These are phyloP conservation scores for Drosophila sordidula DNA, from an alignment of 2,888 invertebrate species.

Conservation along the genomic window DNA sequence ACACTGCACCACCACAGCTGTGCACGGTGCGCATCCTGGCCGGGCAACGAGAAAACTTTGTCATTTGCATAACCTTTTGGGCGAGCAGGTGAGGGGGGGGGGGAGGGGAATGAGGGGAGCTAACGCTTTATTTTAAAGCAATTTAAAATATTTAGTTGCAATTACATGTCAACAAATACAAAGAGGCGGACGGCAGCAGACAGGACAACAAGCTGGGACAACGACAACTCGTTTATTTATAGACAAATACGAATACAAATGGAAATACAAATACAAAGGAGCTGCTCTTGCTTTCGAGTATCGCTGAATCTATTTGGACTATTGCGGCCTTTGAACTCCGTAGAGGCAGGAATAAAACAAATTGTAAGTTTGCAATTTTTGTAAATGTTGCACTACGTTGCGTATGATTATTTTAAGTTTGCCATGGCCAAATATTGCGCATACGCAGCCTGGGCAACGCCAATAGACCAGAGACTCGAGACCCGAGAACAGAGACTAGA, in stretches of 20 bases:
- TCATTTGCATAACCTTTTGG: slow-evolving; percentile 79
- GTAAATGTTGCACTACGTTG: slow-evolving; percentile 60
- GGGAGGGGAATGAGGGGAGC: neutral
- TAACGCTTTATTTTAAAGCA: slow-evolving; percentile 79
- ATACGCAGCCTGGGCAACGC: slow-evolving; percentile 46
- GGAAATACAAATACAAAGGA: slow-evolving; percentile 45
- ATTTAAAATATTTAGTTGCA: slow-evolving; percentile 82
- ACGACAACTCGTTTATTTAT: slow-evolving; percentile 67
- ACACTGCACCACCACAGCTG: slow-evolving; percentile 12
- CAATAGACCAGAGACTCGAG: slow-evolving; percentile 39
- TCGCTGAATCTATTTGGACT: slow-evolving; percentile 15
- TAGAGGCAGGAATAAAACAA: neutral
- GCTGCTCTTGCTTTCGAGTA: slow-evolving; percentile 31
- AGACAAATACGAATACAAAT: slow-evolving; percentile 50
- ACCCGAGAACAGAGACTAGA: slow-evolving; percentile 38
- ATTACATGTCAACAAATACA: slow-evolving; percentile 79
- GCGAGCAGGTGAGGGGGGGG: slow-evolving; percentile 15
- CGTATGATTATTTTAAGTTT: slow-evolving; percentile 78
- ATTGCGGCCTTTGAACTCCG: slow-evolving; percentile 45
- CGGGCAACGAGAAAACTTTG: slow-evolving; percentile 62
- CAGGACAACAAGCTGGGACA: slow-evolving; percentile 21
- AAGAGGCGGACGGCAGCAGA: slow-evolving; percentile 31
- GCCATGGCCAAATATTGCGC: slow-evolving; percentile 65
- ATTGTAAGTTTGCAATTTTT: slow-evolving; percentile 35
- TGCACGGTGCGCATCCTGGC: slow-evolving; percentile 22